Conservation (phyloP, 2,888 invertebrate genomes). For the Heliconius hortense region DNA sequence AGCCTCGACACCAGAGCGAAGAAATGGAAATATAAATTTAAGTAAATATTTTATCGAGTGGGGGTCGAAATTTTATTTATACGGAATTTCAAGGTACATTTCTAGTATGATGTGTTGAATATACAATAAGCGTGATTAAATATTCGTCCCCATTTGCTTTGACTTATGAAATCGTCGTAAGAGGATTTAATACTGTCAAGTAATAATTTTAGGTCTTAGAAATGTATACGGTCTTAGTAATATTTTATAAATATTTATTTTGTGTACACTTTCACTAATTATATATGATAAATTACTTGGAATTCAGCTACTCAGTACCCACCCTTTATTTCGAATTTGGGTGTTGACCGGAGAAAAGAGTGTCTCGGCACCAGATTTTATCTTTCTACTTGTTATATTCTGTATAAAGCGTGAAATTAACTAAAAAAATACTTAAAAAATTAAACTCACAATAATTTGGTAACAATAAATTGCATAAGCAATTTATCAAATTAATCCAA, state of each 20-base stretch:
- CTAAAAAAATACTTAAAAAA: background rate
- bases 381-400: background rate
- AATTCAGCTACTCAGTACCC: no score
- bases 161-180: slow-evolving; percentile 65
- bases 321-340: background rate
- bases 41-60: no score
- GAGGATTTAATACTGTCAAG: slow-evolving; percentile 55
- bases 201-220: slow-evolving; percentile 58
- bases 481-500: slow-evolving; percentile 1
- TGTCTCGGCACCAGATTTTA: background rate
- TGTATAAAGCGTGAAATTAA: background rate
- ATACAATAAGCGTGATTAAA: slow-evolving; percentile 74
- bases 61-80: no score
- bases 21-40: no score
- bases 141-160: slow-evolving; percentile 63
- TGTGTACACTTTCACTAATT: background rate
- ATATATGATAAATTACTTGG: background rate
- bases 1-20: no score
- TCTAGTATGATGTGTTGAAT: slow-evolving; percentile 51
- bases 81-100: background rate
- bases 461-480: background rate
- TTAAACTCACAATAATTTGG: background rate
- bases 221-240: background rate
- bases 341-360: background rate
- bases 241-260: background rate